Base-by-base conservation (phyloP, 2,888 invertebrate species). In the Archips xylosteana region DNA sequence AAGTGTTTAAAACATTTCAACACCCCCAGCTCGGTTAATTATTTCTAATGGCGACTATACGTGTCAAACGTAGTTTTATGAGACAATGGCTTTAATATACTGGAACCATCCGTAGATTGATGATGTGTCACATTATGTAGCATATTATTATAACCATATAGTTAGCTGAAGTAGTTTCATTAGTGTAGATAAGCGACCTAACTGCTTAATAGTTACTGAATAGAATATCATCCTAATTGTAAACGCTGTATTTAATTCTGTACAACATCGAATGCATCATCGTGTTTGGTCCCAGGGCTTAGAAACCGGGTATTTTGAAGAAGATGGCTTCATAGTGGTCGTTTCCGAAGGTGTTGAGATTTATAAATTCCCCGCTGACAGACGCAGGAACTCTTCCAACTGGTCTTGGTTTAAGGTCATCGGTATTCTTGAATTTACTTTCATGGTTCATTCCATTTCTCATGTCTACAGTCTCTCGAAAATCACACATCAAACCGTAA, bases 351-450 rank as follows among this genome's bases (percentile, higher is more conserved):
- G 96, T 85, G 90, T 95, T 87, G 95, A 95, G 90, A 94, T 96
- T 90, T 92, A 92, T 94, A 95, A 95, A 94, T 95, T 96, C 86
- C 95, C 96, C 80, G 95, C 95, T 80, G 92, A 95, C 85, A 90
- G 85, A 83, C 95, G 95, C 92, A 95, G 95, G 89, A 95, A 94
- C 89, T 95, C 95, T 88, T 91, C 94, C 85, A 95, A 96, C 92
- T 96, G 96, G 96, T 95, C 95, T 90, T 96, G 96, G 96, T 92
- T 96, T 89, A 96, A 96, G 96, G 96, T 96, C 94, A 91, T 94
- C 90, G 85, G 85, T 85, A 86, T 88, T 89, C 87, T 87, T 85
- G 84, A 89, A 83, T 86, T 65, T 73, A 54, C 83, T 82, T 85
- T 85, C 87, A 87, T 85, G 82, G 82, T 88, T 88, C 92, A 91